These are phyloP conservation scores for Antigone vipio DNA, from an alignment of 2,113 vertebrate species.

Conservation along the genomic window DNA sequence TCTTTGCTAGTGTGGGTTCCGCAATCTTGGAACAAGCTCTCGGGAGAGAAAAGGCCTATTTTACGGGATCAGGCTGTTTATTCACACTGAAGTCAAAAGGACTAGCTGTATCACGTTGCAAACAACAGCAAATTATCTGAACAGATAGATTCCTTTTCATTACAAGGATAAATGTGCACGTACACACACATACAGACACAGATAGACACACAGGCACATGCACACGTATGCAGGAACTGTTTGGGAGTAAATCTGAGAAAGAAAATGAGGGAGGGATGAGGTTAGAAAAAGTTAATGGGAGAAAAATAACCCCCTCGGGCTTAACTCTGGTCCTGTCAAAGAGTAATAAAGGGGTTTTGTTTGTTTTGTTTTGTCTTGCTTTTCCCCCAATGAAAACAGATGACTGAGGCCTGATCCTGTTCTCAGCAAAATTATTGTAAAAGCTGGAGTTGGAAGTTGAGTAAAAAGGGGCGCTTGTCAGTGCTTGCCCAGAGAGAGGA, in stretches of 20 bases:
- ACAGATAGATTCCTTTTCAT: slow-evolving; percentile 41
- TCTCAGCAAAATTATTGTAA: background rate
- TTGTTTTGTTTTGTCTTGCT: slow-evolving; percentile 51
- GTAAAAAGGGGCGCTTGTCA: background rate
- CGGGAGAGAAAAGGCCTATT: slow-evolving; percentile 33
- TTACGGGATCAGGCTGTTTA: slow-evolving; percentile 32
- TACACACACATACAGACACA: background rate
- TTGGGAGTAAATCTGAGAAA: slow-evolving; percentile 8
- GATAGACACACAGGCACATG: background rate
- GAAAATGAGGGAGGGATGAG: background rate
- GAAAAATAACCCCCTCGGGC: slow-evolving; percentile 32
- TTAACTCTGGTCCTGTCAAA: background rate
- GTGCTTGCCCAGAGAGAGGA: background rate
- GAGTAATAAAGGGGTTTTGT: slow-evolving; percentile 46
- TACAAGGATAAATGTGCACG: background rate
- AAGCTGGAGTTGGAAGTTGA: background rate
- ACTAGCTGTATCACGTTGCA: slow-evolving; percentile 18
- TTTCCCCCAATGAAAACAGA: background rate
- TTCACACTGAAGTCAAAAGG: slow-evolving; percentile 46
- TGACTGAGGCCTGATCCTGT: background rate
- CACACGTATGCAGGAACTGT: background rate
- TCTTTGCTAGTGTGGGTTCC: slow-evolving; percentile 36
- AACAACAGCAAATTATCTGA: slow-evolving; percentile 49
- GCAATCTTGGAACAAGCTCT: slow-evolving; percentile 42
- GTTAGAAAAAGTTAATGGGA: slow-evolving; percentile 47